Conservation (phyloP, 2,113 vertebrate species). For the Oncorhynchus nerka region DNA sequence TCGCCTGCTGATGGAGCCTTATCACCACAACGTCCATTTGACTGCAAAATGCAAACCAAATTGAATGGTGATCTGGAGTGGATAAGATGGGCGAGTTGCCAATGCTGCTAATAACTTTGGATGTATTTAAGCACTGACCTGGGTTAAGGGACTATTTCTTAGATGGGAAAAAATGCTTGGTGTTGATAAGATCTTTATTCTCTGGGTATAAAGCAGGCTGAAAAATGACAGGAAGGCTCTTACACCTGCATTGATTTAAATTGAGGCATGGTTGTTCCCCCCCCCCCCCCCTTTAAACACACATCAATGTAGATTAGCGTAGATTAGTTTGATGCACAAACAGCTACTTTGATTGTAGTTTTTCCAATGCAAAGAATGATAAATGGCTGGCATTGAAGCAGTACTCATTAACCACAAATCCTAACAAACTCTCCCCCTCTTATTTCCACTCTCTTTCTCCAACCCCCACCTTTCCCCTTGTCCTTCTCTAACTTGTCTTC, state of each 20-base stretch:
- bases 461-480: too few relatives aligned
- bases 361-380: background rate
- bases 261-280: background rate
- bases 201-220: background rate
- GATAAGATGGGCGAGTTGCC: constrained; percentile 2
- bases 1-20: constrained; percentile 6
- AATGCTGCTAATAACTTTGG: background rate
- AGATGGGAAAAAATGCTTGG: background rate
- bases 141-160: background rate
- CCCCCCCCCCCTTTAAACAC: background rate
- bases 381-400: background rate
- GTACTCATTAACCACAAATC: too few relatives aligned
- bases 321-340: background rate
- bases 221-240: background rate
- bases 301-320: background rate
- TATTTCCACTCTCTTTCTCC: too few relatives aligned
- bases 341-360: background rate
- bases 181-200: constrained; percentile 3
- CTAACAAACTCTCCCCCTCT: too few relatives aligned
- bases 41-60: constrained; percentile 25
- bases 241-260: background rate
- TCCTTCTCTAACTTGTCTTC: too few relatives aligned
- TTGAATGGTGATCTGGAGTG: constrained; percentile 7
- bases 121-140: background rate
- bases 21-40: constrained; percentile 16